Base-by-base conservation (phyloP, 2,888 invertebrate genomes). In the Pachymerium ferrugineum region DNA sequence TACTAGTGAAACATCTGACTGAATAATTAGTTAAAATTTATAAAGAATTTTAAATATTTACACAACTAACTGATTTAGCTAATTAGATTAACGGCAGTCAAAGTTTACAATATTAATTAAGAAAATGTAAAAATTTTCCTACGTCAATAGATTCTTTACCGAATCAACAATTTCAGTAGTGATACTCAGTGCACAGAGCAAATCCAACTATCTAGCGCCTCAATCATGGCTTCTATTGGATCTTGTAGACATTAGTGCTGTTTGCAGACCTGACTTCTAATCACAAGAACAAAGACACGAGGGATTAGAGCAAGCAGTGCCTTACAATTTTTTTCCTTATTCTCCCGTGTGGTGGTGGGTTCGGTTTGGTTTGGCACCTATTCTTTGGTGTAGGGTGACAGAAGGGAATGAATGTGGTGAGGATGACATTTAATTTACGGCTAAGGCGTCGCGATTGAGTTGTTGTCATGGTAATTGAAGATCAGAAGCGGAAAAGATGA, bases 201-300 rank as follows among this genome's bases (percentile, higher is more conserved):
- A n/a, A 22, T 22, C 47, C 47, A 47, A 47, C 47, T 6, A 47
- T 22, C 47, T 16, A 16, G 47, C 16, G 47, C 47, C 22, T 47
- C 47, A 47, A 47, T 47, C 47, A 47, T 47, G 47, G 47, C 47
- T 47, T 47, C 47, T 47, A 47, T 47, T 47, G 47, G 47, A 47
- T 47, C 47, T 47, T 47, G 47, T 47, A 47, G 47, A 47, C 47
- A 47, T 47, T 47, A 47, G 47, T 47, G 47, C n/a, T 47, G 47
- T 47, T 47, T 47, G 47, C 47, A 47, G 47, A 47, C 47, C 47
- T 47, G 47, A 47, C 47, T 47, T 47, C 47, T 47, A 47, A 47
- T 47, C 47, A 47, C 47, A 47, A 47, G 47, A 47, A 47, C 47
- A 47, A 47, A 47, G 47, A 47, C 47, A 47, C 47, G 22, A 47